Evolutionary conservation across 2,888 invertebrate species (phyloP).

Genomic region (Melinaea menophilus): DNA sequence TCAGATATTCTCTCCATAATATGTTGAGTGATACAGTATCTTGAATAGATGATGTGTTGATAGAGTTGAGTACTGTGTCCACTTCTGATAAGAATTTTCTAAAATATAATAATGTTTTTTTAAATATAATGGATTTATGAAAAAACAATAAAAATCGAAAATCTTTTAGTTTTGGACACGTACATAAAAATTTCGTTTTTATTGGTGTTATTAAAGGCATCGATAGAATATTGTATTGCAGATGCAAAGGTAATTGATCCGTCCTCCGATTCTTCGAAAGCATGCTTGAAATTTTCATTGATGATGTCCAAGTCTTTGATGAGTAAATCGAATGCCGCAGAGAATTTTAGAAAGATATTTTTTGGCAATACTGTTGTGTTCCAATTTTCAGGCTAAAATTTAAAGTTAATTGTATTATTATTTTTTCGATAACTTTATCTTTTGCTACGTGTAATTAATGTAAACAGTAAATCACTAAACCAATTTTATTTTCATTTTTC

Average conservation of each 20-base stretch:
- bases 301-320: conserved; percentile 47
- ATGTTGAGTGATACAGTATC: conserved; percentile 41
- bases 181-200: conserved; percentile 49
- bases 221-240: conserved; percentile 49
- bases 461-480: neutral
- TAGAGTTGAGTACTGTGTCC: conserved; percentile 53
- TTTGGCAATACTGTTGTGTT: conserved; percentile 49
- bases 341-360: conserved; percentile 62
- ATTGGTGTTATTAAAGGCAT: conserved; percentile 43
- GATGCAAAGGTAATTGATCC: conserved; percentile 39
- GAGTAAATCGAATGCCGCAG: conserved; percentile 52
- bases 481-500: neutral
- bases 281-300: conserved; percentile 40
- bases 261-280: conserved; percentile 38
- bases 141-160: neutral
- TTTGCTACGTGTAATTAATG: too few relatives aligned
- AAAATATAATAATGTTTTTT: conserved; percentile 21
- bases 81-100: conserved; percentile 58
- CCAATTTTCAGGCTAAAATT: conserved; percentile 45
- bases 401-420: neutral
- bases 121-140: neutral
- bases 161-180: conserved; percentile 12
- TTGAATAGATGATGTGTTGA: conserved; percentile 40
- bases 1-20: conserved; percentile 50
- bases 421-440: too few relatives aligned